Base-by-base conservation (phyloP, 2,113 vertebrate species). In the Oreotragus oreotragus region DNA sequence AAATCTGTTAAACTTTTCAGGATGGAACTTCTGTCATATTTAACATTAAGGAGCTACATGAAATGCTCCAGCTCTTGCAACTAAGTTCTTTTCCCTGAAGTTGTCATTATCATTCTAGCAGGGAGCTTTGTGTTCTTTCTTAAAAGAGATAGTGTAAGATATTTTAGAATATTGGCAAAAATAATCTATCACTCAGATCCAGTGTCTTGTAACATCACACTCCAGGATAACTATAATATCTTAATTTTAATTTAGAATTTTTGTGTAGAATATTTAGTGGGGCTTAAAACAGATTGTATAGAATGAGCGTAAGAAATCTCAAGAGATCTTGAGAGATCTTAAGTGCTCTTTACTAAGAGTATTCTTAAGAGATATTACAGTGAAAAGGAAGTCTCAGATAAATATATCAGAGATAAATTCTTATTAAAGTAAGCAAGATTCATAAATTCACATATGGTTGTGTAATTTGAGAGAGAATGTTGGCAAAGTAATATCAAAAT, bases 211-310 rank as follows among this genome's bases (percentile, higher is more conserved):
- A 47, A 17, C 7, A 28, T 43, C 39, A 28, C 9, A 57, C 1
- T 95, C 51, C 33, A 80, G 21, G 88, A 30, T 84, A 80, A 60
- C 36, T 81, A 60, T 33, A 94, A 83, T 76, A 90, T 27, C 5
- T 83, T 84, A 53, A 73, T 90, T 93, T 92, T 70, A 58, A 76
- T 81, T 89, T 80, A 95, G 19, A 77, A 86, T 83, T 93, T 81
- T 36, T 51, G 45, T 73, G 14, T 73, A 62, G 83, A 96, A 55
- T 96, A 70, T 93, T 70, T 91, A 45, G 1, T 58, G 17, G 91
- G 36, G 0, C 3, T 62, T 64, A 94, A 94, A 88, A 57, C 60
- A 95, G 28, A 87, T 16, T 58, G 6, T 53, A 45, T 12, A 64
- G 53, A 64, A 86, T 66, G 25, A 30, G 62, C 89, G 23, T 89